Base-by-base conservation (phyloP, 2,797 vertebrate genomes). In the Pseudopleuronectes americanus region DNA sequence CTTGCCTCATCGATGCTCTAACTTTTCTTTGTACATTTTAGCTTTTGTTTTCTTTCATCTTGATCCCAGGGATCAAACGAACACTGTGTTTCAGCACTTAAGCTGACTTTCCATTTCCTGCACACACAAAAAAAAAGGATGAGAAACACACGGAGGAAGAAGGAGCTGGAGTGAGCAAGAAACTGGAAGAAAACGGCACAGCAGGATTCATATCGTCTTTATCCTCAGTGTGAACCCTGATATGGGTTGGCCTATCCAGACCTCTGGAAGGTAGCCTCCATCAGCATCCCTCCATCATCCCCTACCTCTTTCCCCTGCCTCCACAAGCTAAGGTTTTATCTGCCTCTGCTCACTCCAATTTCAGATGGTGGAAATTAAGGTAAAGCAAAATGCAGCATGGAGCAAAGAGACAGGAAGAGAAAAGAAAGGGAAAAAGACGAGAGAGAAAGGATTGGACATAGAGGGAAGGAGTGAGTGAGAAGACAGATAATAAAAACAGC, bases 281-380 rank as follows among this genome's bases (percentile, higher is more conserved):
- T 81, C 84, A 69, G 60, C 85, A 85, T 87, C 80, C 59, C 67
- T 74, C 76, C 81, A 77, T 78, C 77, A 75, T 64, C 69, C 73
- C 74, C 54, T 57, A 36, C 68, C 48, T 80, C 59, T 67, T 68
- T 66, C 69, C 74, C 54, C 57, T 70, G 71, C 68, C 62, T 74
- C 70, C 76, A 77, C 71, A 67, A 56, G 84, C 80, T 83, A 77
- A 33, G 65, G 78, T 75, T 84, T 84, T 85, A 87, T 84, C 75
- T 54, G 59, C 62, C 72, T 78, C 65, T 53, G 52, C 28, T 78
- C 60, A 57, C 78, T 85, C 81, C 57, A 43, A 58, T 88, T 84
- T 85, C 81, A 85, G 52, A 55, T 53, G 19, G 79, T 73, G 73
- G 85, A 86, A 91, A 89, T 89, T 72, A 87, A 76, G 86, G 81